Evolutionary conservation across 2,888 invertebrate genomes (phyloP).

Genomic region (Apamea epomidion): DNA sequence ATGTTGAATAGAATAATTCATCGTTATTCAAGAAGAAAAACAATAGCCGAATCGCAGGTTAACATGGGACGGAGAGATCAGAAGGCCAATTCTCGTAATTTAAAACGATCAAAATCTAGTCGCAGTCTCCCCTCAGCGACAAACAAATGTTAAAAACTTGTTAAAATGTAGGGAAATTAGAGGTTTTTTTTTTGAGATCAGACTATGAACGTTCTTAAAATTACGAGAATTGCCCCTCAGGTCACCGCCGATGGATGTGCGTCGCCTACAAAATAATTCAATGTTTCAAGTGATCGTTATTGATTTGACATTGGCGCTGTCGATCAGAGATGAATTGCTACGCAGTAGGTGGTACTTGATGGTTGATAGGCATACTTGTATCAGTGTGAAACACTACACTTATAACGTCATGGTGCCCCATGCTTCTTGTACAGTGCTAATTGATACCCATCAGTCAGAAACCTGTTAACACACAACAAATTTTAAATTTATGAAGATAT

Average conservation of each 20-base stretch:
- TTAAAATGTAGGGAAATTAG: too few relatives aligned
- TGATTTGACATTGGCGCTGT: conserved; percentile 84
- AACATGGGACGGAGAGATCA: conserved; percentile 58
- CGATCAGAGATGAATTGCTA: conserved; percentile 77
- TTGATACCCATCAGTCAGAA: conserved; percentile 1
- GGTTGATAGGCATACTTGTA: conserved; percentile 9
- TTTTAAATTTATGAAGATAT: background rate
- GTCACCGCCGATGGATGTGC: conserved; percentile 73
- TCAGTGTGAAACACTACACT: conserved; percentile 13
- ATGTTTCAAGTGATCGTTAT: conserved; percentile 76
- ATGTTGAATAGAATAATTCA: conserved; percentile 17
- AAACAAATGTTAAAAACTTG: too few relatives aligned
- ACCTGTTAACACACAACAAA: background rate
- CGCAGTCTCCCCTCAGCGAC: too few relatives aligned
- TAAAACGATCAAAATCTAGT: too few relatives aligned
- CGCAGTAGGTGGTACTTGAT: conserved; percentile 40
- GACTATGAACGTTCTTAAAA: too few relatives aligned
- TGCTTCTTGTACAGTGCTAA: conserved; percentile 12
- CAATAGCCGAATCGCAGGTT: conserved; percentile 48
- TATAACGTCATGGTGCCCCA: conserved; percentile 5
- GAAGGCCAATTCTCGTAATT: too few relatives aligned
- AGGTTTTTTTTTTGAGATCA: too few relatives aligned
- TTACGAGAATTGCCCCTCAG: conserved; percentile 12
- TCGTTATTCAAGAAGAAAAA: conserved; percentile 25
- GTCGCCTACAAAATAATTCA: conserved; percentile 75